A percentile compares a stretch with the other conserved stretches of the same genome.
Evolutionary conservation across 1,140 invertebrate species (phyloP).

Genomic region (Yoshiicerus persimilis): DNA sequence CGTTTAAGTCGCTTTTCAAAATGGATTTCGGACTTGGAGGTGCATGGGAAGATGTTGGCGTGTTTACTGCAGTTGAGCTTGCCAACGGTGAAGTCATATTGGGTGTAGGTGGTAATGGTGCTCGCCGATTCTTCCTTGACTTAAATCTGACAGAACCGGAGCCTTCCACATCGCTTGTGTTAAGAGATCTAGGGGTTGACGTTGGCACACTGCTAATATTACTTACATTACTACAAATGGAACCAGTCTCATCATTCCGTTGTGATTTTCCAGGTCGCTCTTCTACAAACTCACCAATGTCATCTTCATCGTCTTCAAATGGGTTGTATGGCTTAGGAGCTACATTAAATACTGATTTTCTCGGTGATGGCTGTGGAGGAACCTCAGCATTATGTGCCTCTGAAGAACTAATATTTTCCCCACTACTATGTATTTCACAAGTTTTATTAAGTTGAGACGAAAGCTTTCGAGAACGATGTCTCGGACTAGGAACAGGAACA

Average conservation of each 20-base stretch:
- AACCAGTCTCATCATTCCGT: conserved; percentile 26
- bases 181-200: conserved; percentile 20
- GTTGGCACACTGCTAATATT: conserved; percentile 17
- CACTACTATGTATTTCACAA: not conserved
- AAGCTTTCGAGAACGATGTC: conserved; percentile 27
- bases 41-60: conserved; percentile 40
- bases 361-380: not conserved
- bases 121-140: conserved; percentile 58
- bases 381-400: not conserved
- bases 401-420: not conserved
- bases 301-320: conserved; percentile 61
- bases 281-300: conserved; percentile 55
- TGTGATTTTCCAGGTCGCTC: not conserved
- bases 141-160: conserved; percentile 32
- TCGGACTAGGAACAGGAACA: conserved; percentile 46
- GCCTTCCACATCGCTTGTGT: not conserved
- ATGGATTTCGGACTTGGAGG: conserved; percentile 23
- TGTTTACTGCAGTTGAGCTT: conserved; percentile 47
- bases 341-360: not conserved
- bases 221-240: conserved; percentile 33
- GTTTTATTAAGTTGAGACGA: conserved; percentile 7
- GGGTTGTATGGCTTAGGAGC: conserved; percentile 38
- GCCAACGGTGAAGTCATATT: not conserved
- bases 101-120: conserved; percentile 61
- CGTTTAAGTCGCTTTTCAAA: not conserved